A percentile compares a stretch with the other conserved stretches of the same genome.
These are phyloP conservation scores for Melanotaenia parkinsoni DNA, from an alignment of 2,797 vertebrate species.

Conservation along the genomic window DNA sequence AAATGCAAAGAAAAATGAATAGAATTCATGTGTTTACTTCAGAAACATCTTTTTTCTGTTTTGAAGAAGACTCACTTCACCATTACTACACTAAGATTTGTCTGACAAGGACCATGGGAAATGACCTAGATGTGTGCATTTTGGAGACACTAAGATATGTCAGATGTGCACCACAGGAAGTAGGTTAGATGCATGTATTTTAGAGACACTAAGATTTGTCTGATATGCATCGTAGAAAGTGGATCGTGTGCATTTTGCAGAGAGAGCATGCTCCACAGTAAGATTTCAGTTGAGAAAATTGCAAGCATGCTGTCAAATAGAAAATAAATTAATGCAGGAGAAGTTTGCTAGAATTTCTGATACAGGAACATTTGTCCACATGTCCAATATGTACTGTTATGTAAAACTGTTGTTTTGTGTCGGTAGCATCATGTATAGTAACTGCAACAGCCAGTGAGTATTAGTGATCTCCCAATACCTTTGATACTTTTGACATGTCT, in stretches of 20 bases:
- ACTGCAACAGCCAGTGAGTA: no score
- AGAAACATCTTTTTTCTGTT: background rate
- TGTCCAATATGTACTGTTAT: no score
- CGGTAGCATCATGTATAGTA: background rate
- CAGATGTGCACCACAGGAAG: no score
- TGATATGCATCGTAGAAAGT: background rate
- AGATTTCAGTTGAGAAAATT: conserved; percentile 3
- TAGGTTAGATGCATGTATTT: no score
- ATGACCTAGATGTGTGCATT: background rate
- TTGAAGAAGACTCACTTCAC: background rate
- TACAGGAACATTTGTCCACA: no score
- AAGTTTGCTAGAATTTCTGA: background rate
- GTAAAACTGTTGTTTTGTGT: background rate
- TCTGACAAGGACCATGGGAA: background rate
- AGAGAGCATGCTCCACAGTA: background rate
- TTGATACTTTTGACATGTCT: no score
- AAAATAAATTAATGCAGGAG: background rate
- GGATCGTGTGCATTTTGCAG: background rate
- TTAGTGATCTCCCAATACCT: no score
- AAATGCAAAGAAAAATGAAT: background rate
- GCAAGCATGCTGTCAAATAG: background rate
- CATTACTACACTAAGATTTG: conserved; percentile 8
- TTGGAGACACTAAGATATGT: background rate
- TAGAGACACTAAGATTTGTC: background rate
- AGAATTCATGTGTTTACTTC: background rate